Base-by-base conservation (phyloP, 2,113 vertebrate species). In the Tor tambroides region DNA sequence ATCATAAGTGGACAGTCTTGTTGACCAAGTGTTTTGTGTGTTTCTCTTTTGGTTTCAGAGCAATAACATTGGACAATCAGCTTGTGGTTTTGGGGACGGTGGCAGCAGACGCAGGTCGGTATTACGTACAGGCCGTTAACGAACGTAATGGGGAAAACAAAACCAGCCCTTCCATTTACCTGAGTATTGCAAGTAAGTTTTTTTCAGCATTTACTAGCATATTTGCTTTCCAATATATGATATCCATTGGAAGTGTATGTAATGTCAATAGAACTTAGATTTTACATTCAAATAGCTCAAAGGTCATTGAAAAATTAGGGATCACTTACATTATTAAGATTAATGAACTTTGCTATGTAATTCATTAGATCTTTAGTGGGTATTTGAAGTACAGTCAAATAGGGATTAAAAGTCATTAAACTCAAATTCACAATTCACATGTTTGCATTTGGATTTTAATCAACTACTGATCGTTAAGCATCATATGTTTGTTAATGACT, bases 81-180 rank as follows among this genome's bases (percentile, higher is more conserved):
- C 94, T 99, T 89, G 97, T 98, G 83, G 95, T 99, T 91, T 94
- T 98, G 80, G 95, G 94, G 0, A 94, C 95, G 0, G 91, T 93
- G 0, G 84, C 87, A 0, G 14, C 65, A 0, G 97, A 98, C 0
- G 90, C 95, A 0, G 97, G 97, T 28, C 90, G 94, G 6, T 99
- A 98, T 92, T 95, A 97, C 0, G 96, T 92, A 3, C 96, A 98
- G 90, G 97, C 96, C 0, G 96, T 98, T 83, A 98, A 99, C 0
- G 97, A 98, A 88, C 94, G 94, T 90, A 98, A 96, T 0, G 97
- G 97, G 0, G 97, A 98, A 92, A 97, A 96, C 88, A 96, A 94
- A 93, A 97, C 96, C 0, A 97, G 97, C 77, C 95, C 96, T 0
- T 93, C 94, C 19, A 83, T 96, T 80, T 94, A 95, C 81, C 93